Evolutionary conservation across 2,113 vertebrate genomes (phyloP).

Genomic region (Glaucidium brasilianum): DNA sequence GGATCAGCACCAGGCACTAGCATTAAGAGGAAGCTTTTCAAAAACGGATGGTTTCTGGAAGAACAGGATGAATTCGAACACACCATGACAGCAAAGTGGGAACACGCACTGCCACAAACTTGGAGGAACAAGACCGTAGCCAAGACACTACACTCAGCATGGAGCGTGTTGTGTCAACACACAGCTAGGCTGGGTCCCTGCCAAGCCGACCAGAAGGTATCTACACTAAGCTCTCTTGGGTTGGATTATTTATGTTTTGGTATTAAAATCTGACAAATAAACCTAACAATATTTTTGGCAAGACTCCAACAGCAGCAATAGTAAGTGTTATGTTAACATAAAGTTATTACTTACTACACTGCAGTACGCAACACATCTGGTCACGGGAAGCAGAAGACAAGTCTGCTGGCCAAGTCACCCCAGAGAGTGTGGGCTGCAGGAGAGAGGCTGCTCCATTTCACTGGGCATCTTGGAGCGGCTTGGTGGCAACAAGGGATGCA

Average conservation of each 20-base stretch:
- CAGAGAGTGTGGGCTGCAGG: not conserved
- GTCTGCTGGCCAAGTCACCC: not conserved
- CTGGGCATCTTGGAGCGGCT: not conserved
- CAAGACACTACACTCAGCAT: not conserved
- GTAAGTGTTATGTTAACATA: not conserved
- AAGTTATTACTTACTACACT: not conserved
- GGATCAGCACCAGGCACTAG: not conserved
- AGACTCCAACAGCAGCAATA: not conserved
- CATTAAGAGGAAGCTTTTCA: not conserved
- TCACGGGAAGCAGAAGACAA: not conserved
- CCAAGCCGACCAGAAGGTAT: not conserved
- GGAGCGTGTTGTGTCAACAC: not conserved
- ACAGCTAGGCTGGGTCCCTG: not conserved
- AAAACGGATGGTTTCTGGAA: not conserved
- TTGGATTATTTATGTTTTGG: not conserved
- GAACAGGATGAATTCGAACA: not conserved
- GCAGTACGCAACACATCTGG: accelerated
- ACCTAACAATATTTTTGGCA: not conserved
- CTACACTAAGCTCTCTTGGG: not conserved
- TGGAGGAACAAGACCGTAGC: not conserved
- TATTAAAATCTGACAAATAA: slow-evolving; percentile 33
- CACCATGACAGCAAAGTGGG: not conserved
- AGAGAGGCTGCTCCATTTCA: not conserved
- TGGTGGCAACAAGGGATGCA: not conserved
- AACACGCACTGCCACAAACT: not conserved